Conservation (phyloP, 2,888 invertebrate species). For the Macrophya alboannulata region DNA sequence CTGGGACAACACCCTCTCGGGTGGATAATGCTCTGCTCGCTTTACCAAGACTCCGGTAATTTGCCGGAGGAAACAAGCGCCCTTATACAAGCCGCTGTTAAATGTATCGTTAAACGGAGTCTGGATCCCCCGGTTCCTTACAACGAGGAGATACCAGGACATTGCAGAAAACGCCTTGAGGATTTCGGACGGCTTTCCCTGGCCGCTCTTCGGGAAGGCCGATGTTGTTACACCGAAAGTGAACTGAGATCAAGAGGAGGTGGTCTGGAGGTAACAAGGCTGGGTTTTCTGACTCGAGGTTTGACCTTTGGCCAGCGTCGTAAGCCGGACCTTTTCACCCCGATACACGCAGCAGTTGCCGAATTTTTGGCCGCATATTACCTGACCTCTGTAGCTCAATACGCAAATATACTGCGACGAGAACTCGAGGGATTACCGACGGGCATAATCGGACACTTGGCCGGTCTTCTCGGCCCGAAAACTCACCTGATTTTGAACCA, state of each 20-base stretch:
- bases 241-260: constrained; percentile 80
- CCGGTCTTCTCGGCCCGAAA: constrained; percentile 81
- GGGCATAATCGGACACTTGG: constrained; percentile 80
- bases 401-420: constrained; percentile 80
- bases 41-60: constrained; percentile 78
- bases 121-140: constrained; percentile 72
- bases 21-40: constrained; percentile 81
- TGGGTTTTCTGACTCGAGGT: constrained; percentile 80
- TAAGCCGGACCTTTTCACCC: constrained; percentile 80
- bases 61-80: constrained; percentile 76
- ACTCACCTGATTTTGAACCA: constrained; percentile 81
- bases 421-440: constrained; percentile 81
- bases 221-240: constrained; percentile 80
- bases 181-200: constrained; percentile 82
- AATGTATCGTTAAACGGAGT: constrained; percentile 79
- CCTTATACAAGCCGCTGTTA: constrained; percentile 79
- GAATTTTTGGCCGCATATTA: constrained; percentile 83
- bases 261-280: constrained; percentile 77
- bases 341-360: constrained; percentile 81
- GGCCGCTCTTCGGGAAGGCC: constrained; percentile 80
- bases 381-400: constrained; percentile 81
- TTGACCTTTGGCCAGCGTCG: constrained; percentile 79
- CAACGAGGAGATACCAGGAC: constrained; percentile 77
- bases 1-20: constrained; percentile 82
- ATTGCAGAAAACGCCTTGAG: constrained; percentile 80